Conservation (phyloP, 2,888 invertebrate species). For the Apamea anceps region DNA sequence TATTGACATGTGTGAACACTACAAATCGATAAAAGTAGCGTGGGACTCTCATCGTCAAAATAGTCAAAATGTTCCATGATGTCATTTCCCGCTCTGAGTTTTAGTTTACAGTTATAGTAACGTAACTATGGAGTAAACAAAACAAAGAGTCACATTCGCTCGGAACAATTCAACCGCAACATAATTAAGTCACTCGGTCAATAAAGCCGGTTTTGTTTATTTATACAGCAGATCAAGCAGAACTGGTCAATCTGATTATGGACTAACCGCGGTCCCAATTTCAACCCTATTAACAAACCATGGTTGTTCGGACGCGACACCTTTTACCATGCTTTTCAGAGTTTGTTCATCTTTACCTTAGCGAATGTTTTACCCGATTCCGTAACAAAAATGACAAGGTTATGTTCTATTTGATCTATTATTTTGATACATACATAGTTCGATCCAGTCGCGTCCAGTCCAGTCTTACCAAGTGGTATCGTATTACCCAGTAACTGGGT, state of each 20-base stretch:
- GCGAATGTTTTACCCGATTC: neutral
- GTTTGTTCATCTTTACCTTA: neutral
- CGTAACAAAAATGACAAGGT: neutral
- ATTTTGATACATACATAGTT: neutral
- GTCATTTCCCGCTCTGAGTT: neutral
- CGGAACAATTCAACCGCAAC: conserved; percentile 6
- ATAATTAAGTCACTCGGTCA: conserved; percentile 50
- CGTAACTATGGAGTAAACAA: conserved; percentile 24
- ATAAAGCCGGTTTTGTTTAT: conserved; percentile 50
- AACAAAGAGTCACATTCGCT: conserved; percentile 19
- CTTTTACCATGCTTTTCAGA: conserved; percentile 7
- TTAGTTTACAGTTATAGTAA: neutral
- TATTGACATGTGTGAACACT: neutral
- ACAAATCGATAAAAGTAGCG: neutral
- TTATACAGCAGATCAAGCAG: conserved; percentile 45
- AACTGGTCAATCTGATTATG: conserved; percentile 29
- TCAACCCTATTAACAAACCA: conserved; percentile 16
- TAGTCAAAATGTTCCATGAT: neutral
- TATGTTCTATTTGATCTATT: too few species aligned
- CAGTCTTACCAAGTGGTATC: too few species aligned
- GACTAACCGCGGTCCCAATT: conserved; percentile 18
- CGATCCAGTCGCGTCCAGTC: too few species aligned
- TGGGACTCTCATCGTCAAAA: neutral
- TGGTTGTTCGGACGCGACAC: conserved; percentile 15
- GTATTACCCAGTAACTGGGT: too few species aligned